Evolutionary conservation across 2,797 vertebrate genomes (phyloP), one percentile per base, ranked within the genome.

Genomic region (Corythornis leucogaster): DNA sequence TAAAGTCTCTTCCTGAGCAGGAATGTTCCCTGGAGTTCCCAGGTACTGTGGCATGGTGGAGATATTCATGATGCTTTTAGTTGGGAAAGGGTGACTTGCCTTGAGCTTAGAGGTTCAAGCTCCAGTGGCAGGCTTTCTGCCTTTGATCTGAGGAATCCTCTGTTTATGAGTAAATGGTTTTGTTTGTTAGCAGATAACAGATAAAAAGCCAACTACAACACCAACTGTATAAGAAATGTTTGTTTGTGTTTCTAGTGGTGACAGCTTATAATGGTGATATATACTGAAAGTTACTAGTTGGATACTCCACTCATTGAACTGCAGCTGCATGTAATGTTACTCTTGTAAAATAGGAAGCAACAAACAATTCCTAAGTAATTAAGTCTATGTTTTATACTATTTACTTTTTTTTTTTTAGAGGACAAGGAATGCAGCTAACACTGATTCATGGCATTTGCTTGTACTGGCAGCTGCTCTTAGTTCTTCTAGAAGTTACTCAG

Each of bases 221-320:
- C 55, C 57, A 43, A 17, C 54, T 46, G n/a, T 55, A 7, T 22
- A 43, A 43, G 62, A 89, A 93, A 64, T 61, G 25, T 33, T 57
- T 92, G 17, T 85, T 90, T 85, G 81, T 76, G 25, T 93, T 93
- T 83, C 62, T 48, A 51, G 81, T 42, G 73, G 58, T 89, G 86
- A 62, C 79, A 77, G 79, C 83, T 92, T 91, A 53, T 75, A 83
- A 43, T 45, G 15, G 54, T 71, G 54, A 7, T 66, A 11, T 80
- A 12, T 12, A 10, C 69, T 63, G 77, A 54, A 88, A 84, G 59
- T 73, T 88, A 42, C 51, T 16, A 2, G 74, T 87, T 78, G 79
- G 57, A 35, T 80, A 5, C 21, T 66, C 54, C 61, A n/a, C 53
- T 63, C 70, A 30, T 16, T 64, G 53, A 79, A 64, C 48, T 69